phyloP scores from a whole-genome alignment of 2,888 invertebrate species.

The Lingula anatina region DNA sequence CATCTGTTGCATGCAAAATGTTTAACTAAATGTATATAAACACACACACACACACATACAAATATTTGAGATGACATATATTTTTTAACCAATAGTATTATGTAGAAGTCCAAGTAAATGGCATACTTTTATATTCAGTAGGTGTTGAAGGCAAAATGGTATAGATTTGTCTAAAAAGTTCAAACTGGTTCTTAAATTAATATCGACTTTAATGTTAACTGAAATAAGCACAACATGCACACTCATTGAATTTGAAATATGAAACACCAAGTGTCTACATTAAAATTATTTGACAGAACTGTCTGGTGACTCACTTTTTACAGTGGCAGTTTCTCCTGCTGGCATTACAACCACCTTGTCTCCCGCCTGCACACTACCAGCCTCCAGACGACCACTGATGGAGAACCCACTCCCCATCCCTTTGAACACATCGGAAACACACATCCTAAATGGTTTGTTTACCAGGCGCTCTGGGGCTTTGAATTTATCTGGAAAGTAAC shows the following conservation, averaged over 20 bases:
- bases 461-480: constrained; percentile 77
- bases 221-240: not conserved
- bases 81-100: no score
- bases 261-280: no score
- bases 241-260: not conserved
- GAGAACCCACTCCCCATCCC: constrained; percentile 81
- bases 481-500: constrained; percentile 44
- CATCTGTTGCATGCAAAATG: no score
- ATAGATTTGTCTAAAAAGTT: not conserved
- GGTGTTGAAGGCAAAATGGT: not conserved
- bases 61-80: not conserved
- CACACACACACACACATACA: no score
- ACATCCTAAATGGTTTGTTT: constrained; percentile 76
- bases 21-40: no score
- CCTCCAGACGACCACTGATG: constrained; percentile 85
- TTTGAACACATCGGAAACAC: constrained; percentile 93
- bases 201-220: not conserved
- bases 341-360: constrained; percentile 86
- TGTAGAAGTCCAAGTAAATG: not conserved
- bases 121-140: not conserved
- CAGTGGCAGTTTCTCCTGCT: constrained; percentile 72
- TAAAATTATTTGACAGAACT: not conserved
- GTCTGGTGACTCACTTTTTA: constrained; percentile 62
- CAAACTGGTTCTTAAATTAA: not conserved
- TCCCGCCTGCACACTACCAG: constrained; percentile 78